phyloP scores from a whole-genome alignment of 2,113 vertebrate genomes.

The Rhombomys opimus region DNA sequence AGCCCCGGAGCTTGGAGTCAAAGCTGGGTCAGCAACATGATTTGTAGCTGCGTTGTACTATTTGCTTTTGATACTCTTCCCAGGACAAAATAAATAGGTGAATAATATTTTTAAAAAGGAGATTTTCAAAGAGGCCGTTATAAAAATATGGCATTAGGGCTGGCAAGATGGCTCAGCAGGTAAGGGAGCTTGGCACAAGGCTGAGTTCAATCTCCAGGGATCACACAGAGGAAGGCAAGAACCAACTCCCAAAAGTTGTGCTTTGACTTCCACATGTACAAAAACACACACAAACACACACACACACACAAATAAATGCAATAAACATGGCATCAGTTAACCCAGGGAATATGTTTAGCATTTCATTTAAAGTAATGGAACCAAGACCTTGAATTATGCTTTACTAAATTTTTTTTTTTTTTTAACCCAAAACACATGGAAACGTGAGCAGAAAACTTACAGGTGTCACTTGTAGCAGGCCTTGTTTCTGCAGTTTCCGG shows the following conservation, averaged over 20 bases:
- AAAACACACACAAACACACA: not conserved
- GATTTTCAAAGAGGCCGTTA: not conserved
- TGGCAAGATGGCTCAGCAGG: not conserved
- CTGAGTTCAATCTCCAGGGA: not conserved
- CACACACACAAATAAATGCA: not conserved
- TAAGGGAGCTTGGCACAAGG: not conserved
- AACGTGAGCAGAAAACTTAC: constrained; percentile 81
- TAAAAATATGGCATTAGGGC: not conserved
- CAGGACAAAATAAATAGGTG: not conserved
- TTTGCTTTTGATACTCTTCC: not conserved
- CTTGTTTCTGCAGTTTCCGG: constrained; percentile 91
- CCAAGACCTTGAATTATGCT: not conserved
- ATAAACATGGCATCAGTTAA: not conserved
- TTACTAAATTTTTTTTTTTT: not conserved
- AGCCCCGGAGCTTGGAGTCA: not conserved
- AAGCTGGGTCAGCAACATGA: not conserved
- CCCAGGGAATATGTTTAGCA: not conserved
- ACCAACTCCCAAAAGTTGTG: not conserved
- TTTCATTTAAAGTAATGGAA: constrained; percentile 21
- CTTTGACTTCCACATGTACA: not conserved
- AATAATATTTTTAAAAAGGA: not conserved
- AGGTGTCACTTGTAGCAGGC: constrained; percentile 89
- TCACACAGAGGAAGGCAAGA: not conserved
- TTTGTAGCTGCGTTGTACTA: not conserved
- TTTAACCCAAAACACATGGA: not conserved